Base-by-base conservation (phyloP, 2,113 vertebrate genomes). In the Ranitomeya variabilis region DNA sequence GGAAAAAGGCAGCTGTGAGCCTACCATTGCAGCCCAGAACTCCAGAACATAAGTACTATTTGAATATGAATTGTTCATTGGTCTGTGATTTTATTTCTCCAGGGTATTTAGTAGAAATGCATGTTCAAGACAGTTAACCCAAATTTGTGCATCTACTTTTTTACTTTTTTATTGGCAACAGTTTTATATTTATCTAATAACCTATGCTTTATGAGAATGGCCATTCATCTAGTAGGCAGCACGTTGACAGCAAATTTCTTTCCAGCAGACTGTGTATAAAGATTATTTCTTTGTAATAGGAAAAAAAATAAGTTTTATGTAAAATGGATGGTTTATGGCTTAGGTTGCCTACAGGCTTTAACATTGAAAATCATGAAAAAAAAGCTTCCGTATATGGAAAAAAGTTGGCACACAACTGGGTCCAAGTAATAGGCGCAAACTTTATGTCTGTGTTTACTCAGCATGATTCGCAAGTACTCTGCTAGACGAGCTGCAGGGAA, bases 371-470 rank as follows among this genome's bases (percentile, higher is more conserved):
- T 76, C 37, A 21, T 21, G 45, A 52, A 76, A 76, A 45, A 37
- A 51, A 51, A 74, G 6, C 14, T 31, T 1, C 26, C 26, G 26
- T 74, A 51, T 45, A 74, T 76, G 45, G 16, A 52, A 76, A 52
- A 19, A 52, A 76, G 37, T 76, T 11, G 10, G 45, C 73, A 76
- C 18, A 52, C 73, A 76, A 52, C 18, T 76, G 52, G 5, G 37
- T 18, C 45, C 73, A 45, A 76, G 73, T 76, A 76, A 76, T 76
- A 76, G 45, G 45, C 73, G 51, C 52, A 45, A 76, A 76, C 73
- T 76, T 76, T 52, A 76, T 76, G 73, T 76, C 73, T 76, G 37
- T 76, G 18, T 76, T 76, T 76, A 76, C 73, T 76, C 73, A 76
- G 73, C 73, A 76, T 76, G 45, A 76, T 52, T 52, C 45, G 16